Evolutionary conservation across 2,113 vertebrate genomes (phyloP).

Genomic region (Jaculus jaculus): DNA sequence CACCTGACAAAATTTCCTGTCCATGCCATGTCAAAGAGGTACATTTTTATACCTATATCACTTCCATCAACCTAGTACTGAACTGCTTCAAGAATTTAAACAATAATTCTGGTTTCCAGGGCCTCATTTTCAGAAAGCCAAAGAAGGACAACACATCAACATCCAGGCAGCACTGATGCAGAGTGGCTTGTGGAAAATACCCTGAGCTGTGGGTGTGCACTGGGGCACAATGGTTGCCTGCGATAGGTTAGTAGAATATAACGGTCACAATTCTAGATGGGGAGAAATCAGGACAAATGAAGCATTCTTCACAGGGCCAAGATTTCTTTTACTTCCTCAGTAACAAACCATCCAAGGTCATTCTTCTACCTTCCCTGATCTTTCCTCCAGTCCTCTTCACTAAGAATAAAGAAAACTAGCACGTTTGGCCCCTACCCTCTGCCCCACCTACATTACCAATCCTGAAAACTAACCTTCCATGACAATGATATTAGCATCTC

Average conservation of each 20-base stretch:
- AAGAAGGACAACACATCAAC: neutral
- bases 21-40: neutral
- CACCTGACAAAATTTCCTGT: neutral
- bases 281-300: neutral
- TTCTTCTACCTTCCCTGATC: rapidly evolving
- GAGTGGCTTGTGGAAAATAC: neutral
- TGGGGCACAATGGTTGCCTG: neutral
- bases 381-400: neutral
- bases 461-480: neutral
- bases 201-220: no score
- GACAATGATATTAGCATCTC: neutral
- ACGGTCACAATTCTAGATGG: neutral
- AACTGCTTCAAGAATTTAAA: neutral
- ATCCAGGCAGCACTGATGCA: neutral
- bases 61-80: neutral
- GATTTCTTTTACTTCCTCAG: neutral
- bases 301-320: neutral
- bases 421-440: neutral
- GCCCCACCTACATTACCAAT: neutral
- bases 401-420: neutral
- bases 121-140: neutral
- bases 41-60: neutral
- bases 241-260: neutral
- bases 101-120: neutral
- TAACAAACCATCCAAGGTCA: neutral